These are phyloP conservation scores for Mactra quadrangularis DNA, from an alignment of 1,140 invertebrate genomes.

Conservation along the genomic window DNA sequence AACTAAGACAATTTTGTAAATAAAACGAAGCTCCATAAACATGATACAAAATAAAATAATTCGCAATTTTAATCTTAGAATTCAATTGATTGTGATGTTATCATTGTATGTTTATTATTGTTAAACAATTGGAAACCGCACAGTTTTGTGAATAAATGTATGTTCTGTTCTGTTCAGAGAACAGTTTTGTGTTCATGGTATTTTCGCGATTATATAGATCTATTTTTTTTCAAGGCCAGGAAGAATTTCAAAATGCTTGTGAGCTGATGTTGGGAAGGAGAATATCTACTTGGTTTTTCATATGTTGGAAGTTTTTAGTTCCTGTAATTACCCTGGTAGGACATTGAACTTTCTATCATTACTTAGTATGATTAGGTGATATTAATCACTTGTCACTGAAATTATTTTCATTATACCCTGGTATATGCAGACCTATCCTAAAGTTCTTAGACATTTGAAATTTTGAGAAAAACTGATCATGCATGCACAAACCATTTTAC, in stretches of 20 bases:
- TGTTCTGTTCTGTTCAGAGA: too few species aligned
- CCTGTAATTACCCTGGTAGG: slow-evolving; percentile 86
- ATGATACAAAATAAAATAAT: too few species aligned
- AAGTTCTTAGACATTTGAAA: too few species aligned
- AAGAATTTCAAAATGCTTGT: slow-evolving; percentile 87
- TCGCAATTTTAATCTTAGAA: too few species aligned
- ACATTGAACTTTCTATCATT: slow-evolving; percentile 13
- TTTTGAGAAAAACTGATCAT: background rate
- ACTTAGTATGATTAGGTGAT: background rate
- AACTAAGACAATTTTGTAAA: too few species aligned
- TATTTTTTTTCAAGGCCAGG: slow-evolving; percentile 83
- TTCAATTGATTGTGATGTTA: too few species aligned
- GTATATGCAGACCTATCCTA: background rate
- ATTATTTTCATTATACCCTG: background rate
- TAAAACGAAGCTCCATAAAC: too few species aligned
- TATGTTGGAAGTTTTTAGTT: slow-evolving; percentile 87
- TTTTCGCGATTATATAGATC: too few species aligned
- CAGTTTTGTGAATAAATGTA: too few species aligned
- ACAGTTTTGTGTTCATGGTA: too few species aligned
- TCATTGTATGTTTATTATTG: too few species aligned
- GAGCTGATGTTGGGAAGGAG: slow-evolving; percentile 87
- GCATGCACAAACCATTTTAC: background rate
- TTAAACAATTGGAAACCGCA: too few species aligned
- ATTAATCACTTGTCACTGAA: background rate
- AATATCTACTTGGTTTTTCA: slow-evolving; percentile 86